These are phyloP conservation scores for Autographa gamma DNA, from an alignment of 2,888 invertebrate species.

Conservation along the genomic window DNA sequence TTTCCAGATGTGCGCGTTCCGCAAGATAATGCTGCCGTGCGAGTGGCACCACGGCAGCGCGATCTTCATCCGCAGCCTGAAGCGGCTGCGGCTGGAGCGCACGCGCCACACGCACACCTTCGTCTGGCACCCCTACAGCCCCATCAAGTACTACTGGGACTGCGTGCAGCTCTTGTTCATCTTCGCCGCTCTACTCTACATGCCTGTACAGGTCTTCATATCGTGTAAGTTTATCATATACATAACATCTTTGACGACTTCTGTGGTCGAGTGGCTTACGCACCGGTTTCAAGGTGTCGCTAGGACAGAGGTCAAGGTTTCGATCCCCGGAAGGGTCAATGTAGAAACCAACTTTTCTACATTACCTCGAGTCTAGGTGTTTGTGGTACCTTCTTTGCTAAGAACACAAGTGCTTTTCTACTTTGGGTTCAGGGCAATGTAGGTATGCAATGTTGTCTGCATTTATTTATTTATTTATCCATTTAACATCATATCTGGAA, in stretches of 20 bases:
- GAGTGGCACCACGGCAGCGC: constrained; percentile 69
- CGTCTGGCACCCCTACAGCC: constrained; percentile 79
- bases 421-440: too few species aligned
- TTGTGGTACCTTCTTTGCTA: too few species aligned
- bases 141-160: constrained; percentile 70
- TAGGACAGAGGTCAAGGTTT: too few species aligned
- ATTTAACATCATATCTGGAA: neutral
- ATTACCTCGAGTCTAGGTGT: too few species aligned
- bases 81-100: constrained; percentile 68
- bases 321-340: too few species aligned
- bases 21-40: constrained; percentile 59
- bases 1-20: constrained; percentile 46
- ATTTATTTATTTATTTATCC: too few species aligned
- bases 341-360: too few species aligned
- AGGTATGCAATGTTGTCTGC: too few species aligned
- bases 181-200: constrained; percentile 62
- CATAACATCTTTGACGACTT: too few species aligned
- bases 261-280: too few species aligned
- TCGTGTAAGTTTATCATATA: constrained; percentile 63
- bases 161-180: constrained; percentile 58
- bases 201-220: constrained; percentile 73
- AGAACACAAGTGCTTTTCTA: too few species aligned
- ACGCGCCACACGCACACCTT: constrained; percentile 63
- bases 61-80: constrained; percentile 66
- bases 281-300: too few species aligned